These are phyloP conservation scores for Tinamus guttatus DNA, from an alignment of 2,113 vertebrate species.

Conservation along the genomic window DNA sequence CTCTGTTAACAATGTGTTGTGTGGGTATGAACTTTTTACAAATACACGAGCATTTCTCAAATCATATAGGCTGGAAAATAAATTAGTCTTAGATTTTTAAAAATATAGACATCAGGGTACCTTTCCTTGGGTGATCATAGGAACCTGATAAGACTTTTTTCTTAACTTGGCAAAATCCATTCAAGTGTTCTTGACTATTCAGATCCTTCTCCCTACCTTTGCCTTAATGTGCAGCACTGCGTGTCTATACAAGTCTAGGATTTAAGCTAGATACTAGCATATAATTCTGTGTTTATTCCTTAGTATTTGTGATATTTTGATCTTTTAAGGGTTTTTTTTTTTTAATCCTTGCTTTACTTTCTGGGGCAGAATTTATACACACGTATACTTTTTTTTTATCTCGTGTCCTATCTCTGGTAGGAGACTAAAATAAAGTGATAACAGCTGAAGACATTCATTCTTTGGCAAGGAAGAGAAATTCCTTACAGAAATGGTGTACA, in stretches of 20 bases:
- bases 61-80: neutral
- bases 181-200: neutral
- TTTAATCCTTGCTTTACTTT: neutral
- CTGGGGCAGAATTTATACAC: neutral
- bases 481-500: neutral
- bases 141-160: neutral
- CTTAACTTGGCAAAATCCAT: neutral
- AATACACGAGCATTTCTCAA: neutral
- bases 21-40: neutral
- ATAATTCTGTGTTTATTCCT: neutral
- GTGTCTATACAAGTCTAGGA: neutral
- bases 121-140: neutral
- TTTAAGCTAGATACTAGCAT: neutral
- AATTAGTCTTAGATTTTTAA: neutral
- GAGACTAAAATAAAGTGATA: neutral
- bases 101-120: neutral
- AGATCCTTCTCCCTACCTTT: neutral
- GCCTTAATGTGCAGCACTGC: neutral
- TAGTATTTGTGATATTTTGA: neutral
- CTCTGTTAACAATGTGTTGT: neutral
- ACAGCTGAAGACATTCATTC: neutral
- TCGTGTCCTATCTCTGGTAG: neutral
- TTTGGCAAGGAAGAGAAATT: neutral
- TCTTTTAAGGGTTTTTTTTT: neutral
- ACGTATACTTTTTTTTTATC: neutral